Conservation (phyloP, 2,888 invertebrate genomes). For the Heterodera filipjevi region DNA sequence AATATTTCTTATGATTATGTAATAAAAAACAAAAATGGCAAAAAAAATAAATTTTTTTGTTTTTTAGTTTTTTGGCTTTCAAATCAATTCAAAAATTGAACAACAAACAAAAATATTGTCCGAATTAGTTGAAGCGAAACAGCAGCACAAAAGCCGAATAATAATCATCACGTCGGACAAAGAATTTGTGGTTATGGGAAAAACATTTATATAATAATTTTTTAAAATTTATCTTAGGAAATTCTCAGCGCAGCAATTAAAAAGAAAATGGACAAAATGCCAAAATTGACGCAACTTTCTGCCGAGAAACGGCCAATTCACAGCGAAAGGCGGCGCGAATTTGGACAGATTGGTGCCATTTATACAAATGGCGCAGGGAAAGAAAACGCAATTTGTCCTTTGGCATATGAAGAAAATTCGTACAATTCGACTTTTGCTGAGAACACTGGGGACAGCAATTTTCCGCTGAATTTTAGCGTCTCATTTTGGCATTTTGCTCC, state of each 20-base stretch:
- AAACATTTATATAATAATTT: not conserved
- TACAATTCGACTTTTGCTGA: not conserved
- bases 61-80: not conserved
- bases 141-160: not conserved
- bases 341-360: not conserved
- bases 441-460: not conserved
- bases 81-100: not conserved
- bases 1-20: no score
- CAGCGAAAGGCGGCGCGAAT: not conserved
- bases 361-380: not conserved
- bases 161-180: not conserved
- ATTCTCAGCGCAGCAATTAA: not conserved
- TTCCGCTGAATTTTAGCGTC: not conserved
- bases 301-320: not conserved
- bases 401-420: not conserved
- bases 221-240: not conserved
- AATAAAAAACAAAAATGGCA: not conserved
- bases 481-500: not conserved
- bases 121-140: not conserved
- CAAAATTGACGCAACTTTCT: not conserved
- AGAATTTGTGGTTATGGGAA: not conserved
- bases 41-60: no score
- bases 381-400: not conserved
- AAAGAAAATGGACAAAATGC: not conserved
- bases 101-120: not conserved